Percentiles rank a stretch among this genome's conserved stretches.
Evolutionary conservation across 1,140 invertebrate species (phyloP).

Genomic region (Saccostrea glomerata): DNA sequence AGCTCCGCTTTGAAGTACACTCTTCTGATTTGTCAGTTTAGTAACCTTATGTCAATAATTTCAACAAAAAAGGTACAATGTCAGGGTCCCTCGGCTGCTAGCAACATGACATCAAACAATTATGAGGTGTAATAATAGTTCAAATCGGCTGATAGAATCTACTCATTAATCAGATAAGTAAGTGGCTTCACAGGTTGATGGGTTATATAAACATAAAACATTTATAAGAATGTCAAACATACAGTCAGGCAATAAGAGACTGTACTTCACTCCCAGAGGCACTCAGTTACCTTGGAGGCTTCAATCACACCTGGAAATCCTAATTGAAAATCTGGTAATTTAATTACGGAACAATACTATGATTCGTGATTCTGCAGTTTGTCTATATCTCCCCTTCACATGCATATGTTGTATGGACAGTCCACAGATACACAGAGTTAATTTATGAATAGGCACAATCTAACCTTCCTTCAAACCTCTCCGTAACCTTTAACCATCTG

Average conservation of each 20-base stretch:
- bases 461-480: conserved; percentile 14
- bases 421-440: neutral
- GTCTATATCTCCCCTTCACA: neutral
- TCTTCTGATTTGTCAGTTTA: neutral
- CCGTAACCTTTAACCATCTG: neutral
- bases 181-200: conserved; percentile 25
- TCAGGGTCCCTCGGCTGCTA: neutral
- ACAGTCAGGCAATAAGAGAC: neutral
- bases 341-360: conserved; percentile 11
- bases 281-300: neutral
- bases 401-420: conserved; percentile 18
- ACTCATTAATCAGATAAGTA: neutral
- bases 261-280: neutral
- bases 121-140: neutral
- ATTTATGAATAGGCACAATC: conserved; percentile 3
- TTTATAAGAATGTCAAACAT: neutral
- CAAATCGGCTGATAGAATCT: conserved; percentile 7
- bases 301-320: neutral
- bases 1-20: neutral
- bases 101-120: conserved; percentile 28
- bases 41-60: neutral
- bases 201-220: neutral
- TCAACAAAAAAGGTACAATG: neutral
- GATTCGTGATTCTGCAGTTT: neutral
- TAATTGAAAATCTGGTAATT: conserved; percentile 35